A percentile compares a stretch with the other conserved stretches of the same genome.
Evolutionary conservation across 37 sponge, comb jelly and placozoan genomes (phyloP).

Genomic region (Bolinopsis microptera): DNA sequence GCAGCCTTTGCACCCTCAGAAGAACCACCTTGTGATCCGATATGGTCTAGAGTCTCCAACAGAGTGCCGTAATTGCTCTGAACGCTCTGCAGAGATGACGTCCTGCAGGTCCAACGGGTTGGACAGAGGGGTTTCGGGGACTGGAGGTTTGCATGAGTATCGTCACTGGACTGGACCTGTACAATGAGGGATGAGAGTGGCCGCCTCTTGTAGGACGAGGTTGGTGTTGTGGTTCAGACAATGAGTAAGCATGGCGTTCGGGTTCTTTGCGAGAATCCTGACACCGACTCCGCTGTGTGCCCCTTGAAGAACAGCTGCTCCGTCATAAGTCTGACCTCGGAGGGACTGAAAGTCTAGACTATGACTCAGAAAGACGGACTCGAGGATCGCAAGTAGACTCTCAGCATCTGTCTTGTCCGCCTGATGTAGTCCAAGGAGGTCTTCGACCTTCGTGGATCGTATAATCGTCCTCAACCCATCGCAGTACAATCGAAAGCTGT

Average conservation of each 20-base stretch:
- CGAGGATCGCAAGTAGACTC: slow-evolving; percentile 63
- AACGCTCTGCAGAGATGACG: neutral
- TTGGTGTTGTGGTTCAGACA: slow-evolving; percentile 69
- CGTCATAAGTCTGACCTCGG: slow-evolving; percentile 78
- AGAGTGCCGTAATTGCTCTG: neutral
- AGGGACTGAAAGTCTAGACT: slow-evolving; percentile 60
- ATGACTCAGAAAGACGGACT: slow-evolving; percentile 63
- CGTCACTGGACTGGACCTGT: neutral
- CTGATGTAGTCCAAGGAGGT: slow-evolving; percentile 76
- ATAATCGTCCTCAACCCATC: slow-evolving; percentile 11
- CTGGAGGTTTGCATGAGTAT: too few species aligned
- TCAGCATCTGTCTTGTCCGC: slow-evolving; percentile 69
- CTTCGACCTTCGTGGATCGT: slow-evolving; percentile 75
- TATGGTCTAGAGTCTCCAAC: neutral
- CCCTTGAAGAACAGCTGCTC: slow-evolving; percentile 69
- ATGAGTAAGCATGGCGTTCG: slow-evolving; percentile 66
- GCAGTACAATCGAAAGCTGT: neutral
- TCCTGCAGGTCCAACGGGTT: slow-evolving; percentile 23
- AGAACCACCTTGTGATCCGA: neutral
- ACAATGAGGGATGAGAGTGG: too few species aligned
- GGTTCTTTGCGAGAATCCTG: slow-evolving; percentile 45
- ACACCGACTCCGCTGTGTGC: slow-evolving; percentile 54
- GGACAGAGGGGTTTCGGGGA: neutral
- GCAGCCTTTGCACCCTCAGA: neutral
- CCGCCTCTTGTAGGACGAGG: slow-evolving; percentile 55